A percentile compares a stretch with the other conserved stretches of the same genome.
Evolutionary conservation across 2,888 invertebrate genomes (phyloP).

Genomic region (Cepaea hortensis): DNA sequence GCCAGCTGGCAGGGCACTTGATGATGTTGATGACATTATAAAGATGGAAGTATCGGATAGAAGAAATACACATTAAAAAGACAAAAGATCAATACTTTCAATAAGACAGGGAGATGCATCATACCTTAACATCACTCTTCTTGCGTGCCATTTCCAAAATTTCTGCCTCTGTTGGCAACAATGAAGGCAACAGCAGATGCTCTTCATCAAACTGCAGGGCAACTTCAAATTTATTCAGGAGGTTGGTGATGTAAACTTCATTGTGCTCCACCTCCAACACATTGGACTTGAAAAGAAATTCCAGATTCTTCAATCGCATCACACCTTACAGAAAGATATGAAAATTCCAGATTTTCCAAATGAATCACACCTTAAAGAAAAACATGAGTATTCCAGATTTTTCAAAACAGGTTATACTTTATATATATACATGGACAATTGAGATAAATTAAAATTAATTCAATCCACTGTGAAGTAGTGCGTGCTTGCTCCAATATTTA

Average conservation of each 20-base stretch:
- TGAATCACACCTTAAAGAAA: too few species aligned
- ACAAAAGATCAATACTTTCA: too few species aligned
- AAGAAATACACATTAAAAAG: too few species aligned
- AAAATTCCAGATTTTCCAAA: background rate
- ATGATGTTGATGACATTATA: too few species aligned
- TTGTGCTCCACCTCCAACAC: conserved; percentile 81
- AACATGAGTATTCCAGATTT: too few species aligned
- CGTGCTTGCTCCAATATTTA: too few species aligned
- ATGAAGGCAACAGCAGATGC: conserved; percentile 91
- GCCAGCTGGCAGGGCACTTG: too few species aligned
- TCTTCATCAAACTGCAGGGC: conserved; percentile 96
- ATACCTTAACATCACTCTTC: conserved; percentile 55
- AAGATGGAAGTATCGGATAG: too few species aligned
- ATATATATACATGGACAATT: too few species aligned
- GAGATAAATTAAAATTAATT: too few species aligned
- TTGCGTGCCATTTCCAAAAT: conserved; percentile 54
- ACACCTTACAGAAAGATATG: conserved; percentile 79
- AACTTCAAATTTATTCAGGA: conserved; percentile 97
- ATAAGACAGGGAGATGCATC: background rate
- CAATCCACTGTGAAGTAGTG: too few species aligned
- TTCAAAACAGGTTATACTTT: too few species aligned
- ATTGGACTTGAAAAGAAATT: conserved; percentile 91
- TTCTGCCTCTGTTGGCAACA: conserved; percentile 83
- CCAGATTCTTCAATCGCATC: conserved; percentile 94
- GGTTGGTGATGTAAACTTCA: conserved; percentile 89